Conservation (phyloP, 2,113 vertebrate genomes). For the Dasypus novemcinctus region DNA sequence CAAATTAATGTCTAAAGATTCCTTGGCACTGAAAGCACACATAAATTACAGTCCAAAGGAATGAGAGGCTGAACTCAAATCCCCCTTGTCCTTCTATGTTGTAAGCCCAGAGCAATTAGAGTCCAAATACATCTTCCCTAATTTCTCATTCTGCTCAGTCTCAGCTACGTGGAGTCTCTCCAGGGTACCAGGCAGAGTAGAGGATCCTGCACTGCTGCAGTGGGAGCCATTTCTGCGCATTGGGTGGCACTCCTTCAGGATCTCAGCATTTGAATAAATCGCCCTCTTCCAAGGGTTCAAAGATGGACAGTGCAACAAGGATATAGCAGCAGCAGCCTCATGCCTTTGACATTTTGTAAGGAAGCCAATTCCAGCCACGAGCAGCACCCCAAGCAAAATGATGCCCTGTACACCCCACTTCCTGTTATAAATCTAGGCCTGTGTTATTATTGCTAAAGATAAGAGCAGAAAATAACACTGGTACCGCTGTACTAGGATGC, state of each 20-base stretch:
- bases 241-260: background rate
- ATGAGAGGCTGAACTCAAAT: background rate
- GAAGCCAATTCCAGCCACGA: background rate
- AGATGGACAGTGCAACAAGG: background rate
- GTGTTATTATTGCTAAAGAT: background rate
- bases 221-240: background rate
- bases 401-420: background rate
- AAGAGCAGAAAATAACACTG: background rate
- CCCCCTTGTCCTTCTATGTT: background rate
- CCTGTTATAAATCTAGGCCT: background rate
- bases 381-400: background rate
- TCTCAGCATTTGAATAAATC: background rate
- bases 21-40: background rate
- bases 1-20: background rate
- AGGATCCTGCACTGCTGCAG: no score
- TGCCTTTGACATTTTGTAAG: background rate
- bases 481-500: background rate
- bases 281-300: no score
- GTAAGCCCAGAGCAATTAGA: background rate
- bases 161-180: background rate
- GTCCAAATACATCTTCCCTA: background rate
- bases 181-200: background rate
- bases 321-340: rapidly evolving
- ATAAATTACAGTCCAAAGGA: background rate
- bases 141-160: background rate